These are phyloP conservation scores for Euura lappo DNA, from an alignment of 1,140 invertebrate species.

Conservation along the genomic window DNA sequence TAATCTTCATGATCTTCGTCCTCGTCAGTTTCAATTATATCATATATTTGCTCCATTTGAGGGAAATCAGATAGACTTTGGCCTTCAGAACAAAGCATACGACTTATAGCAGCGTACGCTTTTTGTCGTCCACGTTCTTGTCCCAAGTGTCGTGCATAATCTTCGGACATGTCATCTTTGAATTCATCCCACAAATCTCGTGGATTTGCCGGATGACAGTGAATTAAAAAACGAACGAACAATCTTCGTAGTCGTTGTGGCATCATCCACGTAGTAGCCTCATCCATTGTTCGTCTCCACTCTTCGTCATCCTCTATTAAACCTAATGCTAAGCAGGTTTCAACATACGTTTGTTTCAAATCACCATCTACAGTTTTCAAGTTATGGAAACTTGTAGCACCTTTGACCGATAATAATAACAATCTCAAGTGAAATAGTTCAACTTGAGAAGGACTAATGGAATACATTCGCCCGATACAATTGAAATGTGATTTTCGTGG, in stretches of 20 bases:
- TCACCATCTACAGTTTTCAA: conserved; percentile 43
- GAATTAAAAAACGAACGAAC: conserved; percentile 24
- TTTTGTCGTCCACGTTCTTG: background rate
- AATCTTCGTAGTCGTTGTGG: conserved; percentile 16
- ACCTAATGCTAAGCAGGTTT: conserved; percentile 35
- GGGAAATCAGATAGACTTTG: background rate
- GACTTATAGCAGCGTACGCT: background rate
- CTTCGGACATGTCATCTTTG: conserved; percentile 19
- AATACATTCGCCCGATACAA: conserved; percentile 29
- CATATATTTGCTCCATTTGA: background rate
- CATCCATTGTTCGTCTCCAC: conserved; percentile 28
- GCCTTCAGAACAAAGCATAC: background rate
- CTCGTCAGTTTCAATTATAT: background rate
- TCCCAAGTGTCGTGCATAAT: conserved; percentile 14
- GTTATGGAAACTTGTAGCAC: conserved; percentile 38
- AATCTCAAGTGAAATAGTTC: conserved; percentile 46
- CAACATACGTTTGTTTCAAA: conserved; percentile 36
- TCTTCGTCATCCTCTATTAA: conserved; percentile 45
- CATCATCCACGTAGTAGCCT: conserved; percentile 21
- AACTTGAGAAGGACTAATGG: conserved; percentile 30
- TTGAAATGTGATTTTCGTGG: background rate
- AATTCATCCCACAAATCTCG: conserved; percentile 23
- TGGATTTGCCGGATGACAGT: conserved; percentile 25
- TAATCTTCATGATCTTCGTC: too few species aligned
- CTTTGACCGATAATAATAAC: conserved; percentile 39